Evolutionary conservation across 2,113 vertebrate genomes (phyloP), one percentile per base, ranked within the genome.

Genomic region (Cariama cristata): DNA sequence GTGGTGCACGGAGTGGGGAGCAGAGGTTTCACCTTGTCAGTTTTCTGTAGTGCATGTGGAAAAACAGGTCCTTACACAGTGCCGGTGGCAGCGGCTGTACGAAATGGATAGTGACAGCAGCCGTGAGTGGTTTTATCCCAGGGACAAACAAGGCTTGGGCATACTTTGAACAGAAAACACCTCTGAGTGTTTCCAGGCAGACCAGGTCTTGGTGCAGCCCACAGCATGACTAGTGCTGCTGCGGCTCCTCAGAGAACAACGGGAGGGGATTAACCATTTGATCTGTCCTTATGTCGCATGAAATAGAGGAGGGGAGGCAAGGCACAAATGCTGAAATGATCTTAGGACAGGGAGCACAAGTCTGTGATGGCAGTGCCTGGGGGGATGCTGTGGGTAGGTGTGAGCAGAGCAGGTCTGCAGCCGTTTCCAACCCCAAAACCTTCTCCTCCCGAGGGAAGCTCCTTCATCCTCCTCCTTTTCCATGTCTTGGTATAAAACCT

Each of bases 21-120:
- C 52, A 62, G 40, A 23, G 24, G 28, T 4, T 50, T 5, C 4
- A 1, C 6, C 0, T 55, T 55, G 2, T 17, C 64, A 1, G 40
- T 14, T 27, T 6, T 15, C 44, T 12, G 24, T 0, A 7, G 32
- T 1, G 42, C 21, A 0, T 1, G 38, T 6, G 8, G 64, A 72
- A 40, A 28, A 79, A n/a, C 2, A 4, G 53, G 35, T 66, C 81
- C 81, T 35, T 14, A 5, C 24, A 2, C 16, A 6, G 55, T 8
- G 21, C 68, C 49, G 16, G 63, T 14, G 79, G 68, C 42, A 38
- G 64, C 26, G 60, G 67, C 50, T 52, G 56, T 6, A 6, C 2
- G 0, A 28, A 23, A 5, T 5, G 1, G 45, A 6, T 7, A 22
- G 42, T 1, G 49, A 7, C 35, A 79, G 35, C 63, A 52, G 27